phyloP scores from a whole-genome alignment of 2,797 vertebrate genomes.

The Peromyscus eremicus region DNA sequence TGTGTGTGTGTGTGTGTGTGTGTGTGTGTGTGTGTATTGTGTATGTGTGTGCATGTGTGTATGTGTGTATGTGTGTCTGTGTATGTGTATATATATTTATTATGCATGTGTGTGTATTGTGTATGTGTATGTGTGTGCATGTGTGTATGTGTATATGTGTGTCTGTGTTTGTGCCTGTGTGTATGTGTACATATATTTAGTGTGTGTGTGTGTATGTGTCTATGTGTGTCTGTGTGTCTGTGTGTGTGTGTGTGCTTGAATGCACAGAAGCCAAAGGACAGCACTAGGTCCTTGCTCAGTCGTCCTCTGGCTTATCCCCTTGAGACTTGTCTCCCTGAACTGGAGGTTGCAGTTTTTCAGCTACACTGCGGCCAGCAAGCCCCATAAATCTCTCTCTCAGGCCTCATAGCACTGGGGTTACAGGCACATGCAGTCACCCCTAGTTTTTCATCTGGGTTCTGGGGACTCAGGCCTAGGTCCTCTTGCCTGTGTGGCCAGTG shows the following conservation, averaged over 20 bases:
- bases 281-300: background rate
- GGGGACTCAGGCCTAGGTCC: background rate
- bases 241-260: background rate
- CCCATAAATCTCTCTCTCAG: background rate
- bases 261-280: background rate
- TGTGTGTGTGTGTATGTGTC: background rate
- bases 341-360: background rate
- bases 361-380: background rate
- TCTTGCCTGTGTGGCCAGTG: background rate
- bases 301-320: background rate
- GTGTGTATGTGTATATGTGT: background rate
- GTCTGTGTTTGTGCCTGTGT: background rate
- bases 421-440: background rate
- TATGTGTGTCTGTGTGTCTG: background rate
- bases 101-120: background rate
- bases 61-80: background rate
- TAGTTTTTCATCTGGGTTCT: background rate
- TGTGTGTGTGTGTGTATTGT: background rate
- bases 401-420: background rate
- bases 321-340: background rate
- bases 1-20: too few species aligned
- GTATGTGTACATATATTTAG: background rate
- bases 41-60: background rate
- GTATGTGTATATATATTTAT: background rate
- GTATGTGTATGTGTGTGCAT: rapidly evolving